These are phyloP conservation scores for Synanthedon vespiformis DNA, from an alignment of 2,888 invertebrate genomes.

Conservation along the genomic window DNA sequence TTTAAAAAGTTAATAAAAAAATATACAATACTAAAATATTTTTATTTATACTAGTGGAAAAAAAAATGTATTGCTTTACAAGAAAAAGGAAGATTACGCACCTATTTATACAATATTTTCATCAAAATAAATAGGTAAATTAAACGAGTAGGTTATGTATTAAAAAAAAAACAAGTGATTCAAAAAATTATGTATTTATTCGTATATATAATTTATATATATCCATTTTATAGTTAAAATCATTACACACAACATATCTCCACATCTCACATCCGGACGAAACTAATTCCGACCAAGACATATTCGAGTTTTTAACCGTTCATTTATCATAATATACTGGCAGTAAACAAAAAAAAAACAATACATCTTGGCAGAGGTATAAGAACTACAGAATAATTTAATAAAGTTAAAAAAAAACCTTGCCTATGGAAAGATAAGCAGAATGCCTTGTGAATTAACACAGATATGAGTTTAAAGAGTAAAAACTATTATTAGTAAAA, in stretches of 20 bases:
- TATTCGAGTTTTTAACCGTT: slow-evolving; percentile 8
- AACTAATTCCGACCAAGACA: slow-evolving; percentile 16
- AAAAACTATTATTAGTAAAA: slow-evolving; percentile 30
- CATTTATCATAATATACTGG: slow-evolving; percentile 23
- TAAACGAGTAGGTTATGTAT: too few relatives aligned
- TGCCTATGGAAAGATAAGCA: slow-evolving; percentile 8
- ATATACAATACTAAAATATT: not conserved
- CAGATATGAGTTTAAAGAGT: slow-evolving; percentile 23
- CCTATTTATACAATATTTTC: slow-evolving; percentile 1
- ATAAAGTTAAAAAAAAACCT: slow-evolving; percentile 19
- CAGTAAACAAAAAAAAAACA: slow-evolving; percentile 20
- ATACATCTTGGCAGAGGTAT: slow-evolving; percentile 17
- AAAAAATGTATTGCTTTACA: too few relatives aligned
- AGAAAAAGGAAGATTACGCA: too few relatives aligned
- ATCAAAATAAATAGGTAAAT: too few relatives aligned
- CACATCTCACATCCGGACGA: slow-evolving; percentile 20
- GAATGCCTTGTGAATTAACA: slow-evolving; percentile 5
- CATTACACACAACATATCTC: slow-evolving; percentile 58
- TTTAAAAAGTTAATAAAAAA: slow-evolving; percentile 2
- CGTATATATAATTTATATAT: slow-evolving; percentile 70
- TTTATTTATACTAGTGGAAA: too few relatives aligned
- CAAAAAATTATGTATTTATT: slow-evolving; percentile 68
- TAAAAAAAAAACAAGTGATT: slow-evolving; percentile 40
- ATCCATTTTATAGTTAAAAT: slow-evolving; percentile 65
- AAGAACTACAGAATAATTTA: slow-evolving; percentile 4